Percentiles rank a stretch among this genome's conserved stretches.
These are phyloP conservation scores for Ciconia nigra DNA, from an alignment of 2,797 vertebrate species.

Conservation along the genomic window DNA sequence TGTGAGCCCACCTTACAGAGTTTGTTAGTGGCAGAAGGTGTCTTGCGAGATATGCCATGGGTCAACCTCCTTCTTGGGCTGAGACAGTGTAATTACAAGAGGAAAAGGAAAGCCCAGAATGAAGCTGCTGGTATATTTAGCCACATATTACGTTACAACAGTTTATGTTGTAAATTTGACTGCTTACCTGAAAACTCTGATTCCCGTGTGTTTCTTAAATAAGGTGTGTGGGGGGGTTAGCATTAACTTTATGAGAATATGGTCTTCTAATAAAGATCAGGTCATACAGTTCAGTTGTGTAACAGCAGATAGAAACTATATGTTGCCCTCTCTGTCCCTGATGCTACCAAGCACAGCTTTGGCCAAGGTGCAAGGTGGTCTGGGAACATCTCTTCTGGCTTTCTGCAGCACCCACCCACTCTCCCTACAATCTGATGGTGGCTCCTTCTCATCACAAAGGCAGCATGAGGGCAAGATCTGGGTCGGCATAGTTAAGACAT, in stretches of 20 bases:
- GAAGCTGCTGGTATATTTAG: not conserved
- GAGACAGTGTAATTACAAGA: not conserved
- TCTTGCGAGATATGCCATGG: not conserved
- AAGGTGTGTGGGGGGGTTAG: not conserved
- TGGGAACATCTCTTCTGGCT: not conserved
- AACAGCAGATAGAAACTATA: not conserved
- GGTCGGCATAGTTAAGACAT: fast-evolving
- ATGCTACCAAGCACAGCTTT: not conserved
- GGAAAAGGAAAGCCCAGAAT: not conserved
- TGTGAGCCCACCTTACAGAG: not conserved
- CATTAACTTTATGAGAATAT: not conserved
- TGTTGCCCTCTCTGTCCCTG: not conserved
- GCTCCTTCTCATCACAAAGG: not conserved
- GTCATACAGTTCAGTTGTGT: not conserved
- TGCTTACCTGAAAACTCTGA: not conserved
- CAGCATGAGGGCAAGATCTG: not conserved
- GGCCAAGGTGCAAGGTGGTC: not conserved
- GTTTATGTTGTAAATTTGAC: not conserved
- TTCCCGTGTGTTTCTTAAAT: not conserved
- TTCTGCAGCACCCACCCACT: not conserved
- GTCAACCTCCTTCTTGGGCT: not conserved
- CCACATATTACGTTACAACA: not conserved
- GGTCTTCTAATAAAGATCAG: not conserved
- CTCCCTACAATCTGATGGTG: not conserved
- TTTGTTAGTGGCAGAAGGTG: not conserved